Percentiles rank a stretch among this genome's conserved stretches.
These are phyloP conservation scores for Theretra japonica DNA, from an alignment of 2,888 invertebrate species.

Conservation along the genomic window DNA sequence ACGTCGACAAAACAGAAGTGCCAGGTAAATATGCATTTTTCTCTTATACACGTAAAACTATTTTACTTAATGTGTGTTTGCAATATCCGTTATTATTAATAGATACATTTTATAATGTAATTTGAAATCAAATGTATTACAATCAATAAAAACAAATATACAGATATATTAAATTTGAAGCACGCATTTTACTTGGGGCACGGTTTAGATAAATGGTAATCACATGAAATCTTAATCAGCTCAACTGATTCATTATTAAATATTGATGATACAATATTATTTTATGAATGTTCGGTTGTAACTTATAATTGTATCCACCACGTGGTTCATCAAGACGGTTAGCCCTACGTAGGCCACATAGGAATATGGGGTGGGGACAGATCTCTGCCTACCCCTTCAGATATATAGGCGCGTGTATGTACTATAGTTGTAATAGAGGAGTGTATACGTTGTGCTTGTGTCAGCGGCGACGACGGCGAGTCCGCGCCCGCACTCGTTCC, in stretches of 20 bases:
- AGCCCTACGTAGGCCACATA: not conserved
- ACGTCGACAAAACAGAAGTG: constrained; percentile 67
- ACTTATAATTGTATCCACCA: too few relatives aligned
- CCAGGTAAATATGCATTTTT: constrained; percentile 59
- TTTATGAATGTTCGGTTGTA: too few relatives aligned
- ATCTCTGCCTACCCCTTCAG: too few relatives aligned
- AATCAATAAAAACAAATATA: not conserved
- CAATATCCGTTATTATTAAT: not conserved
- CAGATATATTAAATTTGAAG: too few relatives aligned
- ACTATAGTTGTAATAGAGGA: not conserved
- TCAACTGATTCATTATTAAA: too few relatives aligned
- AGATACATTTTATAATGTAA: not conserved
- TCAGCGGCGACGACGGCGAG: constrained; percentile 53
- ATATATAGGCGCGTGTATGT: not conserved
- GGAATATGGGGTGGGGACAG: constrained; percentile 33
- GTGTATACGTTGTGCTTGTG: constrained; percentile 44
- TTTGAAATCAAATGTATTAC: not conserved
- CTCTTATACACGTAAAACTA: constrained; percentile 14
- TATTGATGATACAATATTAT: too few relatives aligned
- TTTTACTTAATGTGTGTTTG: not conserved
- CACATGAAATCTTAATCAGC: too few relatives aligned
- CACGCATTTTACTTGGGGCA: too few relatives aligned
- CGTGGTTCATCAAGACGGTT: too few relatives aligned
- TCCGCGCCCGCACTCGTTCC: constrained; percentile 78
- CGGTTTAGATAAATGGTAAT: too few relatives aligned